phyloP scores from a whole-genome alignment of 1,140 invertebrate genomes.

The Aphelenchoides besseyi region DNA sequence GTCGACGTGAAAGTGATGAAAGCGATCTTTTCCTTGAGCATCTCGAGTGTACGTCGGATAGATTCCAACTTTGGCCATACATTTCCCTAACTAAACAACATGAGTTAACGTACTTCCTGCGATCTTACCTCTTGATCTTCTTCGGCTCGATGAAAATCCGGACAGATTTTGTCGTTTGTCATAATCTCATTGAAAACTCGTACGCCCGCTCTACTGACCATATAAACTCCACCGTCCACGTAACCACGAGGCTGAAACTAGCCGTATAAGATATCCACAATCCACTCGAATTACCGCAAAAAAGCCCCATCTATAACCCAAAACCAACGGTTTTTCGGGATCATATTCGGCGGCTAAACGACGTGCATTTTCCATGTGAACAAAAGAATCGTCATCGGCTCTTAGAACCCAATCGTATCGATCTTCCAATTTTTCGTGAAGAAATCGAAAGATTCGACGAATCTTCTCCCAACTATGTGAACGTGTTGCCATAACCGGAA shows the following conservation, averaged over 20 bases:
- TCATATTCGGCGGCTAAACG: background rate
- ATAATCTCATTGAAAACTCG: conserved; percentile 10
- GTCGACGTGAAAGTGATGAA: conserved; percentile 26
- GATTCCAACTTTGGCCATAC: conserved; percentile 19
- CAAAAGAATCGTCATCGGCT: conserved; percentile 25
- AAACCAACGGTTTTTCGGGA: conserved; percentile 2
- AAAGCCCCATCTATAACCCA: conserved; percentile 29
- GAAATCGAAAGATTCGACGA: conserved; percentile 11
- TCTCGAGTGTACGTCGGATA: conserved; percentile 20
- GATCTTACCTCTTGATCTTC: conserved; percentile 27
- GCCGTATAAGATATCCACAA: background rate
- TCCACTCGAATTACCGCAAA: conserved; percentile 14
- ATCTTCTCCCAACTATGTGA: conserved; percentile 28
- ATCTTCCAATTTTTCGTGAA: conserved; percentile 1
- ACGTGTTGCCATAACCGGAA: conserved; percentile 19
- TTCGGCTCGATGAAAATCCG: conserved; percentile 30
- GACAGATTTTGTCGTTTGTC: conserved; percentile 20
- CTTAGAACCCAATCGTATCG: conserved; percentile 26
- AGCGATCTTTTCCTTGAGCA: conserved; percentile 15
- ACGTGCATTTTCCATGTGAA: conserved; percentile 22
- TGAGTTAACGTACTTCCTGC: background rate
- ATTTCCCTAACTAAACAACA: background rate
- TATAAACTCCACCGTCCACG: conserved; percentile 23
- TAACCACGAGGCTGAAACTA: conserved; percentile 24
- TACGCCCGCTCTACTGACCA: background rate